These are phyloP conservation scores for Parnassius glacialis DNA, from an alignment of 2,888 invertebrate species.

Conservation along the genomic window DNA sequence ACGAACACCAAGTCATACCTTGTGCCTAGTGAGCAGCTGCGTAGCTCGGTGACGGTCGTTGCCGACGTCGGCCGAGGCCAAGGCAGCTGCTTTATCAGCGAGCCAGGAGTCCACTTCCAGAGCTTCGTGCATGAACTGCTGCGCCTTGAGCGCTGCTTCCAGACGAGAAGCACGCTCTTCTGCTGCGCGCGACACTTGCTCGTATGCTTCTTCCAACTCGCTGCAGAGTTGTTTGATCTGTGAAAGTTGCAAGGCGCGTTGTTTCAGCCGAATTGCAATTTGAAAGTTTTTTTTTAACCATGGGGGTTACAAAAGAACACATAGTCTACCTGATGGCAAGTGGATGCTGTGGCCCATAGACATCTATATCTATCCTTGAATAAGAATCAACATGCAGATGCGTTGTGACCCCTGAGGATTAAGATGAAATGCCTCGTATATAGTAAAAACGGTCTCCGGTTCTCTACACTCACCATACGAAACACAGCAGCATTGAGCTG, in stretches of 20 bases:
- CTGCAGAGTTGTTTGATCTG: constrained; percentile 88
- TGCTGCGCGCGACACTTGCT: constrained; percentile 85
- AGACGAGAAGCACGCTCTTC: constrained; percentile 87
- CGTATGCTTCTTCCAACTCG: constrained; percentile 87
- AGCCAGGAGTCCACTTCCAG: constrained; percentile 96
- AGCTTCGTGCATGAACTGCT: constrained; percentile 95
- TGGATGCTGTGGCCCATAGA: too few species aligned
- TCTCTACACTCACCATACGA: too few species aligned
- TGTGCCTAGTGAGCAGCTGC: constrained; percentile 96
- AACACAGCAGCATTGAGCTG: too few species aligned
- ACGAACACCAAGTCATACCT: constrained; percentile 74
- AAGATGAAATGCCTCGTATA: too few species aligned
- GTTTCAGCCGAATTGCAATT: background rate
- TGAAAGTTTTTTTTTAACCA: too few species aligned
- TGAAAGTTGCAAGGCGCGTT: background rate
- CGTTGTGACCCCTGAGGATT: too few species aligned
- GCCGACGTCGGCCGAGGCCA: constrained; percentile 93
- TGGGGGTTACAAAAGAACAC: too few species aligned
- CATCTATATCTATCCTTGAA: too few species aligned
- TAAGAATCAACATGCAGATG: too few species aligned
- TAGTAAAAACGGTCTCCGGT: too few species aligned
- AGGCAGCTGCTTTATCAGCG: constrained; percentile 90
- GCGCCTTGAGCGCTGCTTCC: constrained; percentile 92
- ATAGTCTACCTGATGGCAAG: too few species aligned
- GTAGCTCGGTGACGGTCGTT: constrained; percentile 94